A percentile compares a stretch with the other conserved stretches of the same genome.
Evolutionary conservation across 2,797 vertebrate species (phyloP).

Genomic region (Limnodromus scolopaceus): DNA sequence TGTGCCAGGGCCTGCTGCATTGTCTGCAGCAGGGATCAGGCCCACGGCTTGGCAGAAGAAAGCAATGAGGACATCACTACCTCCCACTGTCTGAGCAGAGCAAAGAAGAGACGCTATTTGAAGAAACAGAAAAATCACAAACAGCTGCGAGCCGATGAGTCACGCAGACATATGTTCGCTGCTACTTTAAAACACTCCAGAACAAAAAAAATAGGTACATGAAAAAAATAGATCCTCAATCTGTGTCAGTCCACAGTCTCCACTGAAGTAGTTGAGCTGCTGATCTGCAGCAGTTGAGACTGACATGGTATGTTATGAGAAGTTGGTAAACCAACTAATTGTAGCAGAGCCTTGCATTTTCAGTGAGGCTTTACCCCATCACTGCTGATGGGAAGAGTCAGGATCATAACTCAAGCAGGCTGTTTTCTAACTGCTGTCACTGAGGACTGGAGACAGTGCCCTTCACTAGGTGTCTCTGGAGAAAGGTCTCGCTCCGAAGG

Average conservation of each 20-base stretch:
- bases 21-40: neutral
- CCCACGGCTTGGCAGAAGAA: accelerated
- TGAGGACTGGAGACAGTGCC: neutral
- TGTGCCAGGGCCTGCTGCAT: accelerated
- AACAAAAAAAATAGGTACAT: neutral
- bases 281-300: neutral
- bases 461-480: neutral
- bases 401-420: neutral
- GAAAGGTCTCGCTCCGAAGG: neutral
- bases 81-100: slow-evolving; percentile 26
- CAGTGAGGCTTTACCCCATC: neutral
- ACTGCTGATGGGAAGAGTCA: neutral
- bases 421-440: neutral
- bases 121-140: slow-evolving; percentile 5
- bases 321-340: neutral
- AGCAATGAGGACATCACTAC: neutral
- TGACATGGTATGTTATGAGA: accelerated
- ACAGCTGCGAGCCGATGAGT: slow-evolving; percentile 22
- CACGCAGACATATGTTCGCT: neutral
- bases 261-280: neutral
- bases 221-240: neutral
- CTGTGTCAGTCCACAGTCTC: neutral
- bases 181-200: neutral
- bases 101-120: neutral
- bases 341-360: neutral